Conservation (phyloP, 2,113 vertebrate genomes). For the Crotalus viridis region DNA sequence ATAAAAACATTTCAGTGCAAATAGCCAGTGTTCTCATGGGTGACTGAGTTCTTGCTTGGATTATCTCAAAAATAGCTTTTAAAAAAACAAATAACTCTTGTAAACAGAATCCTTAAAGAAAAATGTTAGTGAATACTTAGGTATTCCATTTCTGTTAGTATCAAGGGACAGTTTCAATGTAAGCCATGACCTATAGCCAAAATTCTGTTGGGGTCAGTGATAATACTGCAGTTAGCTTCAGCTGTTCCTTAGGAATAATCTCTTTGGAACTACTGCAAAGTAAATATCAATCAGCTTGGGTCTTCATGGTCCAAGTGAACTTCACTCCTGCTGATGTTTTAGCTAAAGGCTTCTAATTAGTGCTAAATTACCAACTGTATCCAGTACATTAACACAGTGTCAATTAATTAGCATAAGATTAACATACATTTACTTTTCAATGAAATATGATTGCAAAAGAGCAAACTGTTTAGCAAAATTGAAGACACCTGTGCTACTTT, state of each 20-base stretch:
- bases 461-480: neutral
- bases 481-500: neutral
- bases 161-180: neutral
- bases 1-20: neutral
- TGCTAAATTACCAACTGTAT: neutral
- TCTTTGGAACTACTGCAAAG: neutral
- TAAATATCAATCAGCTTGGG: neutral
- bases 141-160: neutral
- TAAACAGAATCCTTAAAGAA: neutral
- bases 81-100: neutral
- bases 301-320: neutral
- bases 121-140: neutral
- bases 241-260: neutral
- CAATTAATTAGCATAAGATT: neutral
- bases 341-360: neutral
- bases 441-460: neutral
- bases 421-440: neutral
- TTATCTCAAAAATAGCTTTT: neutral
- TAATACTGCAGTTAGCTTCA: neutral
- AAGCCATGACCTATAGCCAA: neutral
- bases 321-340: neutral
- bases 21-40: neutral
- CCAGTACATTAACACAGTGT: neutral
- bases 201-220: neutral
- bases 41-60: neutral